Conservation (phyloP, 1,140 invertebrate genomes). For the Drosophila arizonae region DNA sequence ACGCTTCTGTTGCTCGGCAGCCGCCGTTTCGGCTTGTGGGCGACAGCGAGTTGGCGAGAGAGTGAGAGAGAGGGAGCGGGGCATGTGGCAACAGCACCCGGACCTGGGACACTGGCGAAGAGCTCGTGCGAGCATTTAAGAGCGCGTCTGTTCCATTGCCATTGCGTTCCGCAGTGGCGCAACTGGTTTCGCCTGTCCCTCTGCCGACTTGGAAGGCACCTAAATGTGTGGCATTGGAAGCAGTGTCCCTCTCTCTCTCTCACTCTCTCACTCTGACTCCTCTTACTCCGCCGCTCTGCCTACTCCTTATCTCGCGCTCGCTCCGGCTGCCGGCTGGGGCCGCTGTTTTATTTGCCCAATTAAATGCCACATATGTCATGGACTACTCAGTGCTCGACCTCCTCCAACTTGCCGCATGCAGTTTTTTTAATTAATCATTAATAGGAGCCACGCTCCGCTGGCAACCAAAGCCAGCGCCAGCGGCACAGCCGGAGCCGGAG, state of each 20-base stretch:
- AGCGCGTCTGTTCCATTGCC: slow-evolving; percentile 54
- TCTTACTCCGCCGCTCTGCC: neutral
- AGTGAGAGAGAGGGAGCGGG: too few relatives aligned
- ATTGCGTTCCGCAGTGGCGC: slow-evolving; percentile 55
- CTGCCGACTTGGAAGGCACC: slow-evolving; percentile 29
- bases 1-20: slow-evolving; percentile 14
- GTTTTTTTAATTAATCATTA: slow-evolving; percentile 80
- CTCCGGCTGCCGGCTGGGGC: slow-evolving; percentile 36
- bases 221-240: slow-evolving; percentile 76
- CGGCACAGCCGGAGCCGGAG: neutral
- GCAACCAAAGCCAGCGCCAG: slow-evolving; percentile 44
- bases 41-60: neutral
- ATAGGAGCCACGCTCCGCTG: slow-evolving; percentile 71
- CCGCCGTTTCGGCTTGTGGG: slow-evolving; percentile 8
- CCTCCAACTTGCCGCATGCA: slow-evolving; percentile 37
- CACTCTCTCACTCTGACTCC: slow-evolving; percentile 3
- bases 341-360: slow-evolving; percentile 74
- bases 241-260: slow-evolving; percentile 12
- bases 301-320: neutral
- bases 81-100: slow-evolving; percentile 5
- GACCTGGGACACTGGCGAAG: slow-evolving; percentile 58
- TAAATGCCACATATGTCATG: slow-evolving; percentile 80
- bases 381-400: slow-evolving; percentile 6
- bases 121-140: slow-evolving; percentile 29
- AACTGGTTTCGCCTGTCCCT: slow-evolving; percentile 59